phyloP scores from a whole-genome alignment of 2,113 vertebrate species.

The Mastomys coucha region DNA sequence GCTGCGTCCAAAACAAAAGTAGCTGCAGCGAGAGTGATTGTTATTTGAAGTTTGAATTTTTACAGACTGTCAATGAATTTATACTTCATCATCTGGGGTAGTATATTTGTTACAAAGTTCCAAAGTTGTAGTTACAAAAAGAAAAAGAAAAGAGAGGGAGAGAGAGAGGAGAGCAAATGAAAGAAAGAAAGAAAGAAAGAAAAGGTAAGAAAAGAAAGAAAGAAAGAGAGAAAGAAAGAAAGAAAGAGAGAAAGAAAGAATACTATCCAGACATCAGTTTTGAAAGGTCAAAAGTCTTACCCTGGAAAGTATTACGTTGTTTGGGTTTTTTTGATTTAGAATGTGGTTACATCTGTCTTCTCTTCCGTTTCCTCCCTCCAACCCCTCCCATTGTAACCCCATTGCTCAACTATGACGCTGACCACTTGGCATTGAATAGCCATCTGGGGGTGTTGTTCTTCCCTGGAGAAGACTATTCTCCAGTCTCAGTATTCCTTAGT shows the following conservation, averaged over 20 bases:
- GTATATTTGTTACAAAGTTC: too few relatives aligned
- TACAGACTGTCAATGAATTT: neutral
- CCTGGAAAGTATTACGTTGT: neutral
- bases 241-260: neutral
- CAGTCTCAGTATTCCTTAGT: neutral
- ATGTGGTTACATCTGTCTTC: neutral
- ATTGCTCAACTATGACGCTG: neutral
- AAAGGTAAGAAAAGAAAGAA: too few relatives aligned
- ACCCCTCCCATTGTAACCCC: too few relatives aligned
- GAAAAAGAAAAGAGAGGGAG: neutral
- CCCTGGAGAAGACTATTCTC: neutral
- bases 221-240: too few relatives aligned
- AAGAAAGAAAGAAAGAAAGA: too few relatives aligned
- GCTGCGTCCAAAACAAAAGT: conserved; percentile 41
- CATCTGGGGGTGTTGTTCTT: neutral
- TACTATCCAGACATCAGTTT: neutral
- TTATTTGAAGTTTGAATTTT: conserved; percentile 54
- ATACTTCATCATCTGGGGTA: neutral
- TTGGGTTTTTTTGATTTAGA: neutral
- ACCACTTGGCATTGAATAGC: neutral
- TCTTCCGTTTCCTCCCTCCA: neutral
- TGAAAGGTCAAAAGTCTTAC: neutral
- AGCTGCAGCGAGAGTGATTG: neutral
- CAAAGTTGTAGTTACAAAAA: neutral
- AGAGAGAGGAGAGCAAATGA: too few relatives aligned